A percentile compares a stretch with the other conserved stretches of the same genome.
phyloP scores from a whole-genome alignment of 2,888 invertebrate species.

The Hermaeophaga mercurialis region DNA sequence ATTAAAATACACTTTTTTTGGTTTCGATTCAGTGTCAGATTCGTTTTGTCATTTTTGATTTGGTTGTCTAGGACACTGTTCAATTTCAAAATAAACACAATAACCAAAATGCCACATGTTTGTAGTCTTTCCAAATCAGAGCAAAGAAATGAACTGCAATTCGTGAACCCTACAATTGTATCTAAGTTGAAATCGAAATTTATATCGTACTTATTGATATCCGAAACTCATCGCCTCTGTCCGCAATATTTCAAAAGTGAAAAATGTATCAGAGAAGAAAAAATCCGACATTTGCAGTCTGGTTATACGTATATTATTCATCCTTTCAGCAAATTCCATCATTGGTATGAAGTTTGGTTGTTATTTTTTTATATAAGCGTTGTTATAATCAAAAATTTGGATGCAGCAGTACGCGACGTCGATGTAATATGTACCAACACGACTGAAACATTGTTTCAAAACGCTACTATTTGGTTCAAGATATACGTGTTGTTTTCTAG shows the following conservation, averaged over 20 bases:
- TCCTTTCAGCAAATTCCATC: conserved; percentile 27
- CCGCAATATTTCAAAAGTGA: conserved; percentile 26
- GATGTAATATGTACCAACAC: background rate
- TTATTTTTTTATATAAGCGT: conserved; percentile 10
- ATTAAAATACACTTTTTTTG: too few relatives aligned
- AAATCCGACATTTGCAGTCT: conserved; percentile 21
- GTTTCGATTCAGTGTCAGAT: too few relatives aligned
- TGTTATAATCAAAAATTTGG: conserved; percentile 18
- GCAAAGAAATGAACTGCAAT: background rate
- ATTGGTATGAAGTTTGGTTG: conserved; percentile 20
- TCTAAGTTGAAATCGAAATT: background rate
- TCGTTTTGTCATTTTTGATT: too few relatives aligned
- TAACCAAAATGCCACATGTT: too few relatives aligned
- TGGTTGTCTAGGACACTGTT: too few relatives aligned
- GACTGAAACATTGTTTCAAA: background rate
- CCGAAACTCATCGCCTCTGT: conserved; percentile 12
- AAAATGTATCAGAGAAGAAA: conserved; percentile 19
- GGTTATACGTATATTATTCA: conserved; percentile 25
- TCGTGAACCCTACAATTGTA: background rate
- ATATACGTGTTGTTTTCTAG: background rate
- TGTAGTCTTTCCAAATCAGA: background rate
- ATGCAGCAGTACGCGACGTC: conserved; percentile 8
- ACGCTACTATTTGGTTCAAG: background rate
- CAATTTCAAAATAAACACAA: too few relatives aligned
- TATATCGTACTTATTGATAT: conserved; percentile 2